Evolutionary conservation across 1,140 invertebrate genomes (phyloP).

Genomic region (Panonychus citri): DNA sequence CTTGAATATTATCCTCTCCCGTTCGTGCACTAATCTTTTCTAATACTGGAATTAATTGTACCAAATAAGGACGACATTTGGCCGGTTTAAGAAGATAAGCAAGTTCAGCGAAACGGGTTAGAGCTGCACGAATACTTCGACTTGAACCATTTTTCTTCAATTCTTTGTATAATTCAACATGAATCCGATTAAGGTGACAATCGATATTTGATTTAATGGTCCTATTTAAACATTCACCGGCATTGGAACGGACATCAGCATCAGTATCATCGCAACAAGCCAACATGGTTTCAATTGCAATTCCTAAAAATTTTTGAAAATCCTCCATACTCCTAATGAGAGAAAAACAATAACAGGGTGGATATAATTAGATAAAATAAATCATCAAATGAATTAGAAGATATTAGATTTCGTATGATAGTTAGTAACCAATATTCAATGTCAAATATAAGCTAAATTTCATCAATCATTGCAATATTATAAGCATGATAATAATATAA

Average conservation of each 20-base stretch:
- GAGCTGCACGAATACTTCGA: slow-evolving; percentile 40
- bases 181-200: slow-evolving; percentile 40
- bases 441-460: too few relatives aligned
- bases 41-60: slow-evolving; percentile 44
- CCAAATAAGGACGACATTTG: slow-evolving; percentile 48
- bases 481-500: too few relatives aligned
- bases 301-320: slow-evolving; percentile 39
- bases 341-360: neutral
- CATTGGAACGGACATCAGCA: slow-evolving; percentile 47
- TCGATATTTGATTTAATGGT: slow-evolving; percentile 30
- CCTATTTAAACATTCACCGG: slow-evolving; percentile 49
- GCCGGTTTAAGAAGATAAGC: slow-evolving; percentile 36
- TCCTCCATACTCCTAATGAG: slow-evolving; percentile 25
- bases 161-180: slow-evolving; percentile 54
- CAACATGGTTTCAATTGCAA: slow-evolving; percentile 43
- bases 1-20: slow-evolving; percentile 41
- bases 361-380: neutral
- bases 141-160: slow-evolving; percentile 48
- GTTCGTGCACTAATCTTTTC: slow-evolving; percentile 36
- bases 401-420: neutral
- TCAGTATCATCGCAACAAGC: slow-evolving; percentile 46
- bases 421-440: too few relatives aligned
- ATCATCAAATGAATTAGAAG: neutral
- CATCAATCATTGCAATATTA: too few relatives aligned
- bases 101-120: slow-evolving; percentile 46